Evolutionary conservation across 2,888 invertebrate species (phyloP), one percentile per base, ranked within the genome.

Genomic region (Pachymerium ferrugineum): DNA sequence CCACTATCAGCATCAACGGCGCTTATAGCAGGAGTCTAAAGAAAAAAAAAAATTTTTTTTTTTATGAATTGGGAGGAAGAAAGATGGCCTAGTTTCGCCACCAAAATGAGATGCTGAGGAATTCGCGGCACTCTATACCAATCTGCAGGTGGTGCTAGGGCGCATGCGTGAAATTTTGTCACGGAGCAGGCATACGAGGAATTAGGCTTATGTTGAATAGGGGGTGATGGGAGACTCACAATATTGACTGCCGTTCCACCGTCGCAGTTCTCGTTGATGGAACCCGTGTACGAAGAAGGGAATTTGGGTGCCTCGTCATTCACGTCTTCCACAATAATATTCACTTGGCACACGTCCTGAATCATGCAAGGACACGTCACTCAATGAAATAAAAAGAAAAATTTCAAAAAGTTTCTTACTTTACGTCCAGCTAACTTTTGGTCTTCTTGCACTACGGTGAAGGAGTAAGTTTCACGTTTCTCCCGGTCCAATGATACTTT

Each of bases 11-110:
- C 87, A 79, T 94, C 94, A 68, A 84, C 86, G 0, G 90, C 91
- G 76, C 85, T 86, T 10, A 94, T 87, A 54, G 86, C 87, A 77
- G 87, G 86, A 75, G 88, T 87, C 81, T 77, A 38, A 12, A 47
- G 47, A 35, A 10, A 62, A 19, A 70, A 33, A n/a, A 25, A 62
- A 68, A 69, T 38, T 70, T 70, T 4, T 70, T 70, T n/a, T 16
- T 47, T 54, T 47, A 22, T 54, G 54, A 54, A 54, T 54, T 54
- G 54, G 14, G 28, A 25, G 25, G 28, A 22, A 25, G 25, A 25
- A 25, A 3, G 54, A 22, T 54, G 54, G 54, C 54, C 54, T 54
- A 54, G 54, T 54, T 54, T 54, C 54, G 47, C 47, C 47, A 25
- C 54, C 54, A 14, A 54, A 54, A 54, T 54, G 54, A 54, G 54